A percentile compares a stretch with the other conserved stretches of the same genome.
Evolutionary conservation across 2,113 vertebrate species (phyloP).

Genomic region (Illadopsis cleaveri): DNA sequence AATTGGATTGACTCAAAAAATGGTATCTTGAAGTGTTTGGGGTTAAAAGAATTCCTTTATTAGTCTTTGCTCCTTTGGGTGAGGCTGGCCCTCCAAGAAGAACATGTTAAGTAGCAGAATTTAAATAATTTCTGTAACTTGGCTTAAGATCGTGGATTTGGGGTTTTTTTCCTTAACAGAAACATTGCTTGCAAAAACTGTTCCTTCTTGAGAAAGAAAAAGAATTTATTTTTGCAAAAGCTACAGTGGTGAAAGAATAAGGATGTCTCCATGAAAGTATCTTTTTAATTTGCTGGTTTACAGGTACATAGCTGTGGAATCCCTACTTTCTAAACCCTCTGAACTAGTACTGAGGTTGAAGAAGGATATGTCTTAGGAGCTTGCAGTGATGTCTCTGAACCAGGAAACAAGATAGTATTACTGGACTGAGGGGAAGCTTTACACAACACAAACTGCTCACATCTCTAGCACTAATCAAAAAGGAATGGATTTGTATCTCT

Average conservation of each 20-base stretch:
- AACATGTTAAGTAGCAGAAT: not conserved
- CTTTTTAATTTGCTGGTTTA: not conserved
- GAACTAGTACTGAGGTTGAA: not conserved
- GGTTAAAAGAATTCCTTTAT: not conserved
- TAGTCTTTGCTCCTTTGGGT: not conserved
- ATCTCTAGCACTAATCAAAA: not conserved
- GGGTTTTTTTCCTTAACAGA: not conserved
- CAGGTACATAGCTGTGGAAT: not conserved
- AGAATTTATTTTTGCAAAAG: not conserved
- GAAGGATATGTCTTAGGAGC: rapidly evolving
- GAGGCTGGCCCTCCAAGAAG: not conserved
- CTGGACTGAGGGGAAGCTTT: not conserved
- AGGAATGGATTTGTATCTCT: not conserved
- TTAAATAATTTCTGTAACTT: not conserved
- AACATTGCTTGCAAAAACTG: not conserved
- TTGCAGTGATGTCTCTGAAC: not conserved
- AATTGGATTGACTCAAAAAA: not conserved
- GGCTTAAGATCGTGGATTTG: not conserved
- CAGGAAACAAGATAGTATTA: not conserved
- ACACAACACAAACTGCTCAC: rapidly evolving
- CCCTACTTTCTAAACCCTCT: not conserved
- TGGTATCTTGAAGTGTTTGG: not conserved
- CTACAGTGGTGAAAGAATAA: not conserved
- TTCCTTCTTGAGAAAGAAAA: not conserved
- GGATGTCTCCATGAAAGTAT: not conserved